Evolutionary conservation across 2,113 vertebrate genomes (phyloP), one percentile per base, ranked within the genome.

Genomic region (Indicator indicator): DNA sequence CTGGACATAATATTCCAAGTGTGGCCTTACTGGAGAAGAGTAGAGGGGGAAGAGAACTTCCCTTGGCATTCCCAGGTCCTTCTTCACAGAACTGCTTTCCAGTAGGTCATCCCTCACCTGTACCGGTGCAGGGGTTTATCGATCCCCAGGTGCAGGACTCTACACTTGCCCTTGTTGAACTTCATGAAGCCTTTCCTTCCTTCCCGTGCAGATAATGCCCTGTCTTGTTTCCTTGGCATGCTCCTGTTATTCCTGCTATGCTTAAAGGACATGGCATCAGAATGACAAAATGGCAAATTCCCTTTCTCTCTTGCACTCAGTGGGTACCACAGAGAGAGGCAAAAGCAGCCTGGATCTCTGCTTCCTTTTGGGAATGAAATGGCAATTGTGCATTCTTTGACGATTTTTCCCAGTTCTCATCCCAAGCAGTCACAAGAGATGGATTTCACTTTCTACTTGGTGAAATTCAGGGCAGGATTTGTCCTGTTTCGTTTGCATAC

Each of bases 371-470:
- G 30, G 50, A 28, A 67, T 5, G 32, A 38, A 90, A 44, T 1
- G 4, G 28, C 24, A 28, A 56, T 44, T 60, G 56, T 52, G 16
- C n/a, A 24, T 23, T 77, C 55, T 67, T 6, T 59, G 72, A 46
- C 16, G 28, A 40, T 21, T 67, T 71, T 56, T 60, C 60, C 42
- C 48, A 73, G 17, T 11, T 68, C 52, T 59, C 65, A 55, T 44
- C 64, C 46, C 8, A 6, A 32, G 58, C 42, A 59, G 50, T 11
- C 75, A 58, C 42, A 21, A 50, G 20, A 71, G 0, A 0, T 38
- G 50, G 23, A 67, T 70, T 81, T 74, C 52, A 62, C 5, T 12
- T 33, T 19, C 52, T 33, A 2, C 1, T 1, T 30, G 54, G 73
- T 12, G 11, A 62, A 82, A 91, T 17, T 33, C 50, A 42, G 70